phyloP scores from a whole-genome alignment of 2,888 invertebrate genomes.

The Lasioglossum morio region DNA sequence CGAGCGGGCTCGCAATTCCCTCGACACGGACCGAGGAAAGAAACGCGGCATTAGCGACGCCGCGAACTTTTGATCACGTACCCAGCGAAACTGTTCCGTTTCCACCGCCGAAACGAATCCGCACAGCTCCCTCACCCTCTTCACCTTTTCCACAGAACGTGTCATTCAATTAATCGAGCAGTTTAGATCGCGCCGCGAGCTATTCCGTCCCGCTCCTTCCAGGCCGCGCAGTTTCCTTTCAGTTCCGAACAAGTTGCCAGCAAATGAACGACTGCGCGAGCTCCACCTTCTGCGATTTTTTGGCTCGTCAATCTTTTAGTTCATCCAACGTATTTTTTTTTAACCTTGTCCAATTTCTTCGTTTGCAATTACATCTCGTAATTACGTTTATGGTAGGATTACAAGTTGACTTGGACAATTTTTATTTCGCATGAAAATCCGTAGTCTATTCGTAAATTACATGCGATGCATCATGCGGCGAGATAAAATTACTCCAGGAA shows the following conservation, averaged over 20 bases:
- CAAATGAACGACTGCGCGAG: background rate
- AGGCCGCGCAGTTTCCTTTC: background rate
- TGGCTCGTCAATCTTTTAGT: background rate
- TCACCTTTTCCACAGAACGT: background rate
- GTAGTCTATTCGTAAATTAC: background rate
- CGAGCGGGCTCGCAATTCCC: constrained; percentile 28
- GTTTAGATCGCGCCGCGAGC: constrained; percentile 1
- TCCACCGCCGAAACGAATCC: background rate
- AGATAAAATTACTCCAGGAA: background rate
- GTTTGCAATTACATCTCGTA: background rate
- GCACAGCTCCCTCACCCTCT: background rate
- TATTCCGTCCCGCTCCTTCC: background rate
- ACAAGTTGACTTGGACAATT: background rate
- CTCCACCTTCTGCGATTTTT: background rate
- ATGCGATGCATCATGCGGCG: too few species aligned
- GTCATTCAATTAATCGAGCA: constrained; percentile 12
- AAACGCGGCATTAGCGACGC: constrained; percentile 44
- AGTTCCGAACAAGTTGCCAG: background rate
- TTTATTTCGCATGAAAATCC: background rate
- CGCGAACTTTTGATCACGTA: constrained; percentile 44
- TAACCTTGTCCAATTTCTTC: background rate
- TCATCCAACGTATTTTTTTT: background rate
- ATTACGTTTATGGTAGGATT: background rate
- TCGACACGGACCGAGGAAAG: constrained; percentile 11
- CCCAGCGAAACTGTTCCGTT: constrained; percentile 11